Conservation (phyloP, 2,113 vertebrate genomes). For the Pomatostomus ruficeps region DNA sequence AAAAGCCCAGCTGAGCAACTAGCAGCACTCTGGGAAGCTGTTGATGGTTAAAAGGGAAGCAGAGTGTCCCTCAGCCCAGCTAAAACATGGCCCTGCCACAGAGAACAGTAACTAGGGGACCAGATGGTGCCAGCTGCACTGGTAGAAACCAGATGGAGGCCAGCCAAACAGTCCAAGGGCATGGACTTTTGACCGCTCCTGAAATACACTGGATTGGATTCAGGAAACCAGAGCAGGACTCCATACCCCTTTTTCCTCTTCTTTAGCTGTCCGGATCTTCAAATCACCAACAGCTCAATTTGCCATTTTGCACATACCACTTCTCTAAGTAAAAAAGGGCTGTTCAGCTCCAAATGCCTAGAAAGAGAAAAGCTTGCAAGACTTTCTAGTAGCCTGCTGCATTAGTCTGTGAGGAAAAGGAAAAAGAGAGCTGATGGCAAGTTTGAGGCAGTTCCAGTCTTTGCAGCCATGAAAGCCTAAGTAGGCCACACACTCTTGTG, state of each 20-base stretch:
- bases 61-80: background rate
- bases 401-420: background rate
- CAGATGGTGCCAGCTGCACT: background rate
- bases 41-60: background rate
- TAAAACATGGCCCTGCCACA: background rate
- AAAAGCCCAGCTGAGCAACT: background rate
- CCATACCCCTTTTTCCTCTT: background rate
- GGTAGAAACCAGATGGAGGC: background rate
- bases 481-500: background rate
- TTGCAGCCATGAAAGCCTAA: background rate
- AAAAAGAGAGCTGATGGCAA: background rate
- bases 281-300: background rate
- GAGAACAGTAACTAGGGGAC: background rate
- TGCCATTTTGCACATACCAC: background rate
- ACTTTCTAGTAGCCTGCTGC: background rate
- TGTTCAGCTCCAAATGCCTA: background rate
- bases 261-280: background rate
- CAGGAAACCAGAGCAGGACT: background rate
- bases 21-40: background rate
- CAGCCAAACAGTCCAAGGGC: background rate
- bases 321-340: background rate
- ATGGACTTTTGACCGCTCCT: background rate
- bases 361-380: background rate
- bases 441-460: background rate
- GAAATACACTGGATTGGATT: background rate